Percentiles rank a stretch among this genome's conserved stretches.
phyloP scores from a whole-genome alignment of 2,888 invertebrate genomes.

The Icerya purchasi region DNA sequence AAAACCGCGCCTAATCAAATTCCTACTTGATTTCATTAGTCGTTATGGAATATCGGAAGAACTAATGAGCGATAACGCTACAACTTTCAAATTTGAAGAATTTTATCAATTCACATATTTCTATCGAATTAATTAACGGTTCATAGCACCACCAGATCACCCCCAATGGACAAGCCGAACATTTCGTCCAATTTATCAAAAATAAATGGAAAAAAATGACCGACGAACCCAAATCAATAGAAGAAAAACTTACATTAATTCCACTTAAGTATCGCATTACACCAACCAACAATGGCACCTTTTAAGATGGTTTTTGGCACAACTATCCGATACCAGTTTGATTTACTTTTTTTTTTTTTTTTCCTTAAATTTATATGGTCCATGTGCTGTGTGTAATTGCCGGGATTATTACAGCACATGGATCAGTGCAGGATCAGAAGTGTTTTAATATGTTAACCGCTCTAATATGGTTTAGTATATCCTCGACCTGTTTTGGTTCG shows the following conservation, averaged over 20 bases:
- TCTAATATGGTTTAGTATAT: too few relatives aligned
- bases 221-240: constrained; percentile 8
- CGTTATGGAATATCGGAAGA: constrained; percentile 2
- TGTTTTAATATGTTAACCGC: too few relatives aligned
- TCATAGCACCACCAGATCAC: too few relatives aligned
- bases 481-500: too few relatives aligned
- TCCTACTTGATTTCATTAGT: constrained; percentile 1
- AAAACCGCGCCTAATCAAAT: not conserved
- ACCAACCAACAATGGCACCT: constrained; percentile 14
- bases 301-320: constrained; percentile 9
- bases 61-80: constrained; percentile 8
- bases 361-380: too few relatives aligned
- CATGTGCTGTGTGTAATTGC: too few relatives aligned
- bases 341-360: too few relatives aligned
- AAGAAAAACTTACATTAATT: constrained; percentile 13
- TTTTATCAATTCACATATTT: too few relatives aligned
- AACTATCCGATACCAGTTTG: constrained; percentile 5
- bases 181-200: constrained; percentile 15
- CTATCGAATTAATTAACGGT: too few relatives aligned
- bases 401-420: too few relatives aligned
- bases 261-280: constrained; percentile 15
- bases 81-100: constrained; percentile 4
- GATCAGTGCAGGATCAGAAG: too few relatives aligned
- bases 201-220: constrained; percentile 7
- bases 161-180: constrained; percentile 16